Percentiles rank a stretch among this genome's conserved stretches.
These are phyloP conservation scores for Lampropteryx suffumata DNA, from an alignment of 2,888 invertebrate species.

Conservation along the genomic window DNA sequence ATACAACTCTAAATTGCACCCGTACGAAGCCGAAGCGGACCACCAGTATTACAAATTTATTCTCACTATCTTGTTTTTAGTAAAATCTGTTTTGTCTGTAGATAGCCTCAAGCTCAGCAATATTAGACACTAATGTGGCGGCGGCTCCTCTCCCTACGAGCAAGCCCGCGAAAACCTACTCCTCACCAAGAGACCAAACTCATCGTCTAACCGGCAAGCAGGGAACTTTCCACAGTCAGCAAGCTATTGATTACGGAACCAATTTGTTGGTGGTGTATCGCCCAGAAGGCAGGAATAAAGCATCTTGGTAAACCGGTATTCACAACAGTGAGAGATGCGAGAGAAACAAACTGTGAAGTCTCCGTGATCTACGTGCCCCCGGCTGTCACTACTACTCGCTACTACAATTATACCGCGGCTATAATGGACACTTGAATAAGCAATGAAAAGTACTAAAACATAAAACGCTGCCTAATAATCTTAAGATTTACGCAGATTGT, in stretches of 20 bases:
- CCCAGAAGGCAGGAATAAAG: conserved; percentile 92
- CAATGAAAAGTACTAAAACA: too few species aligned
- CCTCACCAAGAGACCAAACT: conserved; percentile 94
- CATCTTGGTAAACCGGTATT: conserved; percentile 96
- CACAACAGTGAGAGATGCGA: conserved; percentile 89
- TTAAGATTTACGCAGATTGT: too few species aligned
- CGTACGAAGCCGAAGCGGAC: too few species aligned
- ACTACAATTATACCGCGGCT: too few species aligned
- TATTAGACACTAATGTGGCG: conserved; percentile 84
- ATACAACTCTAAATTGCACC: too few species aligned
- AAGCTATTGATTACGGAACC: conserved; percentile 99
- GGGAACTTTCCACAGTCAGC: conserved; percentile 96
- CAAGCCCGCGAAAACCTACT: conserved; percentile 92
- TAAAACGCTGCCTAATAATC: too few species aligned
- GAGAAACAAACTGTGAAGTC: conserved; percentile 94
- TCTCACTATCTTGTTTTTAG: too few species aligned
- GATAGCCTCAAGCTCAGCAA: conserved; percentile 85
- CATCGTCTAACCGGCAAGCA: conserved; percentile 99
- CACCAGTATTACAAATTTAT: too few species aligned
- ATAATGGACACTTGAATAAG: too few species aligned
- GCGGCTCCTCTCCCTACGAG: conserved; percentile 72
- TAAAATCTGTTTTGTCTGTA: conserved; percentile 55
- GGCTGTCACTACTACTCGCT: conserved; percentile 94
- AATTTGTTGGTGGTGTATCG: conserved; percentile 94
- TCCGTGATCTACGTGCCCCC: conserved; percentile 98